Base-by-base conservation (phyloP, 2,113 vertebrate genomes). In the Pelusios castaneus region DNA sequence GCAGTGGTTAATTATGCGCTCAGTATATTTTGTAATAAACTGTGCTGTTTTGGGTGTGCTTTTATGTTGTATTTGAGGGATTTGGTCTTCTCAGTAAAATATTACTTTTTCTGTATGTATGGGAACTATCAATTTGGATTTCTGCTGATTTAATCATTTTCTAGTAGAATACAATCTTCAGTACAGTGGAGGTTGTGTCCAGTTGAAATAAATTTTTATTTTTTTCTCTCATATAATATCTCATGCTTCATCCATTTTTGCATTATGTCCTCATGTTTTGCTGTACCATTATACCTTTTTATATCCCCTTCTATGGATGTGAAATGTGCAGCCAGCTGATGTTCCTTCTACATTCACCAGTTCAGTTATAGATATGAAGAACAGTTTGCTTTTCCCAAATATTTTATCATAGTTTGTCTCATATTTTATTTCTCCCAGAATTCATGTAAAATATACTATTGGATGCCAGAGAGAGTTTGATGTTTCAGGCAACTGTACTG, bases 21-120 rank as follows among this genome's bases (percentile, higher is more conserved):
- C 94, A 89, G 91, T 96, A 96, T 92, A 84, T 96, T 95, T 97
- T 97, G 89, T 96, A 96, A 97, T 95, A 95, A 94, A 97, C 96
- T 96, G 94, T 95, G 96, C 94, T 96, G 96, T 95, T 93, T 93
- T 96, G 95, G 95, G 82, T 85, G 95, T 96, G 95, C 94, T 97
- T 94, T 96, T 96, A 95, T 92, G 91, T 94, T 96, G 80, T 52
- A 45, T 86, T 87, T 97, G 93, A 95, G 89, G 91, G 81, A 91
- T 83, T 89, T 76, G 79, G 55, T 93, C 93, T 97, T 97, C 90
- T 89, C 91, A 52, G 87, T 96, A 96, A 94, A 96, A 92, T 84
- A 89, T 22, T 97, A 75, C 91, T 94, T 96, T 96, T 96, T 90
- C 84, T 95, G 29, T 92, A 76, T 88, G 82, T 88, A 89, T 85